phyloP scores from a whole-genome alignment of 2,113 vertebrate genomes.

The Neoarius graeffei region DNA sequence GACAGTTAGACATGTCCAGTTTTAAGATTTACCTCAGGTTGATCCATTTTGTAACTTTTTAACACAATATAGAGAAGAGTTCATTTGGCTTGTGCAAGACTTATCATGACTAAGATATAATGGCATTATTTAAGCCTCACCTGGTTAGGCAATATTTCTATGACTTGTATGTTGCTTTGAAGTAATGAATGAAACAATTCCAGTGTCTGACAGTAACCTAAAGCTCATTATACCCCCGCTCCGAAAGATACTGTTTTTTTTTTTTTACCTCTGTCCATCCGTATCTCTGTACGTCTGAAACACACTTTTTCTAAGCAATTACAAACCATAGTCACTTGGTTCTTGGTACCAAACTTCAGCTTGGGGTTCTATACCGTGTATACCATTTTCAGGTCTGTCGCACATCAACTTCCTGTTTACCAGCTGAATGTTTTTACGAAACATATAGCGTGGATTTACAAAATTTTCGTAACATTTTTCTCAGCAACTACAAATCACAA shows the following conservation, averaged over 20 bases:
- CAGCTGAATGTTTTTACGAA: too few relatives aligned
- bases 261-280: too few relatives aligned
- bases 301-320: background rate
- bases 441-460: too few relatives aligned
- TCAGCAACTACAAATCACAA: too few relatives aligned
- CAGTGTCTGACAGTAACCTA: background rate
- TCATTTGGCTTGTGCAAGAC: background rate
- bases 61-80: background rate
- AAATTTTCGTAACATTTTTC: too few relatives aligned
- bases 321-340: too few relatives aligned
- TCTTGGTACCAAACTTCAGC: too few relatives aligned
- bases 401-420: too few relatives aligned
- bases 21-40: constrained; percentile 50
- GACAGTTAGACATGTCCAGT: background rate
- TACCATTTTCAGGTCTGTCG: too few relatives aligned
- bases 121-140: background rate
- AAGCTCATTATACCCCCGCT: background rate
- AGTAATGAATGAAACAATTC: background rate
- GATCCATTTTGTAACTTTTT: constrained; percentile 14
- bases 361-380: too few relatives aligned
- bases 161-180: background rate
- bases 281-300: too few relatives aligned
- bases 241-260: too few relatives aligned
- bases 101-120: background rate
- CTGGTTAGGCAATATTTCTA: background rate